Evolutionary conservation across 2,113 vertebrate species (phyloP), one percentile per base, ranked within the genome.

Genomic region (Oreochromis aureus): DNA sequence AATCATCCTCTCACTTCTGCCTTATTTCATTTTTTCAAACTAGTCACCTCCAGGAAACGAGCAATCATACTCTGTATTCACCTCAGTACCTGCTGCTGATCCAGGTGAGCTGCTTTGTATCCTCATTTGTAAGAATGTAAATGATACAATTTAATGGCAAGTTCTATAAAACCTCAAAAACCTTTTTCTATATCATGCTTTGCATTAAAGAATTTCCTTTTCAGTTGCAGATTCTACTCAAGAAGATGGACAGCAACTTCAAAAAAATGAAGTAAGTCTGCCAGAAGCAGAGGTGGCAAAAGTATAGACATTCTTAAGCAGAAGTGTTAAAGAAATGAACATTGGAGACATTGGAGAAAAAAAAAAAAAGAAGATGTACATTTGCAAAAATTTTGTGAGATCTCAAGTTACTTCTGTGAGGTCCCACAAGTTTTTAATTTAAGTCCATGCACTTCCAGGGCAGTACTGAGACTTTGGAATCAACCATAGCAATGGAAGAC

Each of bases 131-230:
- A 19, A 27, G 4, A 24, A 76, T 48, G 22, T 76, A 27, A 76
- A 76, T 0, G 0, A 53, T 39, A n/a, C 2, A 39, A 39, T 39
- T n/a, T 0, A 13, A 41, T 1, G 34, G 19, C 6, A 69, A 22
- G 6, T 41, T 22, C 10, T 22, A 13, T 69, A 22, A 41, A 41
- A 69, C 11, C 63, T 41, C 32, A n/a, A 66, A 66, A 66, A 2
- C 10, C 19, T 1, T 22, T 66, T 11, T 39, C 34, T 69, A 41
- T 69, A 69, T 13, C 51, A 34, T 79, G 46, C 10, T 53, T n/a
- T 0, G 3, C 22, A 16, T 78, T 2, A 6, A 69, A 69, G 36
- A 41, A 6, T 61, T 81, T 48, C 6, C 30, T 58, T 85, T 34
- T 79, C 7, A 44, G 2, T 3, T 19, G 24, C 39, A 90, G 84